Percentiles rank a stretch among this genome's conserved stretches.
These are phyloP conservation scores for Caretta caretta DNA, from an alignment of 2,113 vertebrate species.

Conservation along the genomic window DNA sequence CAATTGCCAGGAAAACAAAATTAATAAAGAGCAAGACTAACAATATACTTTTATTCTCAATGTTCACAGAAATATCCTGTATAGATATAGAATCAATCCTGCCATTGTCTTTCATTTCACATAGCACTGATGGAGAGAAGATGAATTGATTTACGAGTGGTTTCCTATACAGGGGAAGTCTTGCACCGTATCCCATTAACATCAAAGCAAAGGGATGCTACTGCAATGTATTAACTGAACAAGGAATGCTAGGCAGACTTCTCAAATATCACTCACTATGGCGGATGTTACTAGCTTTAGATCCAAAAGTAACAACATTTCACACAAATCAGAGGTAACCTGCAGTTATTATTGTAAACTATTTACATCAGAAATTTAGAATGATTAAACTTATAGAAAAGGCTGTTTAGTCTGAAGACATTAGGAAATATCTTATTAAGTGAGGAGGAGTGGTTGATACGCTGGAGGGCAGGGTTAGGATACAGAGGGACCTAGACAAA, in stretches of 20 bases:
- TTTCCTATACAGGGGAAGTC: conserved; percentile 55
- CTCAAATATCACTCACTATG: conserved; percentile 8
- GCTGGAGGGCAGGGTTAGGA: no score
- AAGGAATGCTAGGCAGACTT: conserved; percentile 26
- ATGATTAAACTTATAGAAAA: background rate
- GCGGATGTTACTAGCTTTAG: conserved; percentile 35
- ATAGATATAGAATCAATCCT: conserved; percentile 63
- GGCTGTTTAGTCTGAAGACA: background rate
- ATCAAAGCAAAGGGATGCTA: conserved; percentile 35
- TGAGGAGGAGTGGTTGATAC: no score
- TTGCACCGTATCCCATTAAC: conserved; percentile 66
- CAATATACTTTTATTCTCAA: conserved; percentile 64
- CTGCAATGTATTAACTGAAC: conserved; percentile 62
- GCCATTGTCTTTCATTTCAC: conserved; percentile 50
- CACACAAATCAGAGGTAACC: background rate
- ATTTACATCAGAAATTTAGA: background rate
- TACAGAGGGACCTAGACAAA: no score
- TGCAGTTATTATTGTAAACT: background rate
- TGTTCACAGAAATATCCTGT: conserved; percentile 46
- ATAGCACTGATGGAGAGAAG: conserved; percentile 37
- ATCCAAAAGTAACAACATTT: conserved; percentile 1
- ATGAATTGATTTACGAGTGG: conserved; percentile 58
- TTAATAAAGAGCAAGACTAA: conserved; percentile 65
- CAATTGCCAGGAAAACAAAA: conserved; percentile 49
- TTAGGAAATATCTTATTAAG: background rate